A percentile compares a stretch with the other conserved stretches of the same genome.
phyloP scores from a whole-genome alignment of 1,140 invertebrate species.

The Pachypsylla venusta region DNA sequence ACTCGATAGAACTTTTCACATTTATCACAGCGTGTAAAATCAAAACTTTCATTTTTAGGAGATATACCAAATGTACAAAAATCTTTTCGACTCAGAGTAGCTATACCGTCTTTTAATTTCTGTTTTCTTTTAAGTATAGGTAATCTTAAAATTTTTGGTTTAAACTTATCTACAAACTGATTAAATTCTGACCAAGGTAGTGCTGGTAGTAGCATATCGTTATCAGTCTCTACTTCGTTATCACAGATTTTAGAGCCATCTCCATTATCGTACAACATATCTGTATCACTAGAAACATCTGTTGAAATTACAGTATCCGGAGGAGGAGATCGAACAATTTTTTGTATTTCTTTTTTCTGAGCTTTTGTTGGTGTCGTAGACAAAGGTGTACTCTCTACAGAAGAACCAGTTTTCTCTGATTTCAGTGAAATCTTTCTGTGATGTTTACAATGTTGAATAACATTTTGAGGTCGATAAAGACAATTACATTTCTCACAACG shows the following conservation, averaged over 20 bases:
- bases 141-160: too few species aligned
- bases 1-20: not conserved
- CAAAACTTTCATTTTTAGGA: not conserved
- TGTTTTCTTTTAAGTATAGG: too few species aligned
- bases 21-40: not conserved
- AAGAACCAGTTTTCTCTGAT: too few species aligned
- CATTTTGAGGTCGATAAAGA: not conserved
- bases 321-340: not conserved
- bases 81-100: not conserved
- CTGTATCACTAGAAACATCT: conserved; percentile 3
- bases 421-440: not conserved
- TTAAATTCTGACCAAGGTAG: too few species aligned
- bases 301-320: not conserved
- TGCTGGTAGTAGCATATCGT: too few species aligned
- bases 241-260: too few species aligned
- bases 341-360: not conserved
- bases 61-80: not conserved
- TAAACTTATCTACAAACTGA: too few species aligned
- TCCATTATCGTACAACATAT: too few species aligned
- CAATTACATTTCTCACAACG: not conserved
- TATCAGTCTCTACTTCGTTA: too few species aligned
- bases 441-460: not conserved
- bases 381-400: too few species aligned
- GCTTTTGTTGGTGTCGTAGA: not conserved
- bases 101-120: too few species aligned